Base-by-base conservation (phyloP, 2,113 vertebrate species). In the Spermophilus dauricus region DNA sequence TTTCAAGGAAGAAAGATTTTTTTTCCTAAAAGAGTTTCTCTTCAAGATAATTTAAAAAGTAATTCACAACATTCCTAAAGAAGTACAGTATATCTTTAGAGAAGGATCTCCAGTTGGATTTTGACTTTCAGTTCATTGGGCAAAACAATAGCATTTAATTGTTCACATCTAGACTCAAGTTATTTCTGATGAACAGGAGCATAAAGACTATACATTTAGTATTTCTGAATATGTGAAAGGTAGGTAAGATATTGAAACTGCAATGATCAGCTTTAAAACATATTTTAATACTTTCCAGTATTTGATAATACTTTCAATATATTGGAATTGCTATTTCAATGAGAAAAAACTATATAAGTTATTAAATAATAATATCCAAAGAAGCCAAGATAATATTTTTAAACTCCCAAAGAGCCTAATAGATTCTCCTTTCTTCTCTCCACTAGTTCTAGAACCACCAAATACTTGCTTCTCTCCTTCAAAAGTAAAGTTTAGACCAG, bases 11-110 rank as follows among this genome's bases (percentile, higher is more conserved):
- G 18, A 94, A 86, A 18, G 4, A 45, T 51, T 72, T 87, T 72
- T 87, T 69, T 69, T 69, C 1, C 20, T 85, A 72, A 80, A 85
- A 81, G 53, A 65, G 45, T 58, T 91, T n/a, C 11, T 78, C 4
- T 89, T 94, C 65, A 91, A 83, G 32, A 83, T 86, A 76, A 93
- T 45, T 86, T 45, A 1, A 30, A 93, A 92, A 84, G 14, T 63
- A 84, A 92, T 72, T 89, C 5, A 86, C n/a, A 13, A 11, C 83
- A 80, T 73, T n/a, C 11, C 6, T 63, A 51, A 90, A 22, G 56
- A 94, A 85, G 75, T 42, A 61, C 77, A 96, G 65, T 26, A 56
- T 13, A 22, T 1, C 2, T 75, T 91, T 51, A 78, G 17, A 75
- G 63, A 94, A 87, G 48, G 12, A 53, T 24, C 17, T 14, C 76